Evolutionary conservation across 2,888 invertebrate genomes (phyloP), one percentile per base, ranked within the genome.

Genomic region (Linnaemya tessellans): DNA sequence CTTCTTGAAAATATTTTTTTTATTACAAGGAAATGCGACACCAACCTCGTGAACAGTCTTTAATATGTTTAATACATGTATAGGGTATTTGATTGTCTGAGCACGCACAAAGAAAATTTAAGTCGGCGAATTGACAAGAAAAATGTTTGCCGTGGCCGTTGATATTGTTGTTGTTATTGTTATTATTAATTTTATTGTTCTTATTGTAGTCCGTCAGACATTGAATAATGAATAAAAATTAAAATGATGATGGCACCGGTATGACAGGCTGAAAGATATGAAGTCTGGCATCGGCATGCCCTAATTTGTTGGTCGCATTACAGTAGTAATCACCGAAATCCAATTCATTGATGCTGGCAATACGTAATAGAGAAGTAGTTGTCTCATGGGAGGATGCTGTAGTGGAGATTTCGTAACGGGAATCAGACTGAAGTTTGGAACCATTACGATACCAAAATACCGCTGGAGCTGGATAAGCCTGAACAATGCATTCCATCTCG

Each of bases 251-350:
- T 67, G 91, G 90, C 84, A 92, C 91, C 67, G 91, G 91, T 83
- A 92, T 91, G 77, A 91, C 89, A 74, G 89, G 87, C 89, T 90
- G 90, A 87, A 91, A 93, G 78, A 92, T 88, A 88, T 92, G 89
- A 78, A 92, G 88, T 68, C 91, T 90, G 49, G 91, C 91, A 82
- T 92, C 91, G 82, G 89, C 89, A 46, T 92, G 90, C 18, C 93
- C 92, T 86, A 92, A 84, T 88, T 92, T 92, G 73, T 93, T 93
- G 65, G 91, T 91, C 68, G 92, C 93, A 84, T 92, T 91, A 88
- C 92, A 93, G 43, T 89, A 91, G 71, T 91, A 93, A 80, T 92
- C 92, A 0, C 92, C 92, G 78, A 90, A 92, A 87, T 93, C 91
- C 58, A 88, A 86, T 64, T 89, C 90, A 73, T 89, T 87, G 3